Conservation (phyloP, 2,113 vertebrate genomes). For the Acanthisitta chloris region DNA sequence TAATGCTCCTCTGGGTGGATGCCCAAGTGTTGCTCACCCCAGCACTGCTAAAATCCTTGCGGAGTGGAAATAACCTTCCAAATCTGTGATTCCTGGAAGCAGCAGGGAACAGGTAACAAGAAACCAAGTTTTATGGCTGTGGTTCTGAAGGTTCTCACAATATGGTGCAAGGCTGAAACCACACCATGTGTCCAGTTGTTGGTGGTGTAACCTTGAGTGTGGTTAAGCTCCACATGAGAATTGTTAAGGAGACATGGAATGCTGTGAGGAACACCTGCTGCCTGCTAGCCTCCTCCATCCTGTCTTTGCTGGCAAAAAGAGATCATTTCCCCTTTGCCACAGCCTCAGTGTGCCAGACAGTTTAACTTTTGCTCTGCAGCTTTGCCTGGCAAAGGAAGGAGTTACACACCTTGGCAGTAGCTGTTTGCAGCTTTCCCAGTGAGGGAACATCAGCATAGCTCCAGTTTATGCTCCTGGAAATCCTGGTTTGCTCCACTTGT, state of each 20-base stretch:
- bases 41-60: fast-evolving
- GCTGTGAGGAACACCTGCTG: background rate
- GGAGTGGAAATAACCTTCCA: background rate
- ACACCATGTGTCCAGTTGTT: too few relatives aligned
- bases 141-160: fast-evolving
- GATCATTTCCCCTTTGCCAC: background rate
- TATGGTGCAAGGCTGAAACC: fast-evolving
- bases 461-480: background rate
- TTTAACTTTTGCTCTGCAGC: background rate
- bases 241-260: fast-evolving
- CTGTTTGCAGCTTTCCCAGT: background rate
- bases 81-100: background rate
- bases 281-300: fast-evolving
- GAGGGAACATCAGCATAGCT: background rate
- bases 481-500: background rate
- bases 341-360: background rate
- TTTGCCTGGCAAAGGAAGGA: background rate
- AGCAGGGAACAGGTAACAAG: background rate
- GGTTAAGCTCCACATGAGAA: background rate
- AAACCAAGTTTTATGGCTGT: background rate
- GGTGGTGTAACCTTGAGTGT: fast-evolving
- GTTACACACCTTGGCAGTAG: background rate
- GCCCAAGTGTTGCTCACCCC: fast-evolving
- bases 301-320: background rate
- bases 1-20: fast-evolving